phyloP scores from a whole-genome alignment of 2,888 invertebrate genomes.

The Thera britannica region DNA sequence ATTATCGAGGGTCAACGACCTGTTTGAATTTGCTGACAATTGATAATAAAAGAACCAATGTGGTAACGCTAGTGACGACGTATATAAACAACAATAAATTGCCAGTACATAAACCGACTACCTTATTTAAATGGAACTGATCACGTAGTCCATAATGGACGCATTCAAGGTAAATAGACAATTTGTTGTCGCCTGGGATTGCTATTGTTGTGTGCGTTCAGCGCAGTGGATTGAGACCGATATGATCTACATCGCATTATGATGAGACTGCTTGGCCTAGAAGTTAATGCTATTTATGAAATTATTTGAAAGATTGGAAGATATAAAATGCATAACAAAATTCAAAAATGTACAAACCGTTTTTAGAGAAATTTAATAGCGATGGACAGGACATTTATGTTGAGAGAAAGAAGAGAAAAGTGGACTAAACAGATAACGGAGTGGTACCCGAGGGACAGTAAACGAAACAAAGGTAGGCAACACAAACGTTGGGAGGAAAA shows the following conservation, averaged over 20 bases:
- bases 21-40: no score
- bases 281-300: neutral
- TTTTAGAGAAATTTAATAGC: no score
- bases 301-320: no score
- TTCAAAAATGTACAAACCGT: no score
- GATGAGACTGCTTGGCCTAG: conserved; percentile 3
- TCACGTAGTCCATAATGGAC: conserved; percentile 42
- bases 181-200: conserved; percentile 33
- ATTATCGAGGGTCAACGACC: no score
- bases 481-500: no score
- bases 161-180: conserved; percentile 43
- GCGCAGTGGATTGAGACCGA: conserved; percentile 24
- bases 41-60: neutral
- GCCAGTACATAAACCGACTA: conserved; percentile 1
- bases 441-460: no score
- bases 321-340: no score
- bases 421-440: no score
- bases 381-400: no score
- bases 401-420: no score
- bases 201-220: conserved; percentile 25
- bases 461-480: no score
- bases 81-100: neutral
- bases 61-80: neutral
- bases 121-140: conserved; percentile 24
- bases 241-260: conserved; percentile 25